phyloP scores from a whole-genome alignment of 2,888 invertebrate species.

The Azorinus chamasolen region DNA sequence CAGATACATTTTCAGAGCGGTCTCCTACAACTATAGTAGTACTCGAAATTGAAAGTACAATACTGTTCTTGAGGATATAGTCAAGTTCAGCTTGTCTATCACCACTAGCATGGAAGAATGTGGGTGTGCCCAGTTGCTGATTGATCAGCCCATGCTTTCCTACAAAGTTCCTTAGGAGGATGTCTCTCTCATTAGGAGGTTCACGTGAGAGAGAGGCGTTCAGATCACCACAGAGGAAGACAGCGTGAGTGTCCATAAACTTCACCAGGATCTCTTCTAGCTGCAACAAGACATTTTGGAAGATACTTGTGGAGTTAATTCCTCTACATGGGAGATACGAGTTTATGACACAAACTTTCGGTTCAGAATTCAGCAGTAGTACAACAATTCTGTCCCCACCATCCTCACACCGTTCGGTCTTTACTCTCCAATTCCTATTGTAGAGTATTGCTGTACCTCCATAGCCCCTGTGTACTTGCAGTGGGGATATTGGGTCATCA shows the following conservation, averaged over 20 bases:
- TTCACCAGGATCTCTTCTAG: too few relatives aligned
- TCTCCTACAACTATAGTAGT: background rate
- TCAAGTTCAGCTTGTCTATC: background rate
- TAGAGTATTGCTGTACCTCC: too few relatives aligned
- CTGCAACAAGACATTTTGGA: background rate
- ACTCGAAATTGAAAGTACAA: background rate
- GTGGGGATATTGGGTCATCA: background rate
- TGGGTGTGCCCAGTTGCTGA: too few relatives aligned
- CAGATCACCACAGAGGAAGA: too few relatives aligned
- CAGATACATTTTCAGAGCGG: too few relatives aligned
- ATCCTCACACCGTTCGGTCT: background rate
- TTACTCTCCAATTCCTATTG: background rate
- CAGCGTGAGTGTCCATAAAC: too few relatives aligned
- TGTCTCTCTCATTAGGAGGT: too few relatives aligned
- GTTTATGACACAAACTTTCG: background rate
- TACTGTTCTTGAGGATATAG: background rate
- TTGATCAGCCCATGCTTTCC: too few relatives aligned
- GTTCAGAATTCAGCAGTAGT: background rate
- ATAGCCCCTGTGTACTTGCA: slow-evolving; percentile 7
- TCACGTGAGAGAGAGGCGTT: too few relatives aligned
- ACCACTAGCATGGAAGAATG: background rate
- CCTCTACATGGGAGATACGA: background rate
- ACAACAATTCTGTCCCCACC: too few relatives aligned
- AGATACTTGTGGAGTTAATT: background rate
- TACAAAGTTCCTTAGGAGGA: too few relatives aligned